These are phyloP conservation scores for Ceratothoa steindachneri DNA, from an alignment of 2,888 invertebrate species.

Conservation along the genomic window DNA sequence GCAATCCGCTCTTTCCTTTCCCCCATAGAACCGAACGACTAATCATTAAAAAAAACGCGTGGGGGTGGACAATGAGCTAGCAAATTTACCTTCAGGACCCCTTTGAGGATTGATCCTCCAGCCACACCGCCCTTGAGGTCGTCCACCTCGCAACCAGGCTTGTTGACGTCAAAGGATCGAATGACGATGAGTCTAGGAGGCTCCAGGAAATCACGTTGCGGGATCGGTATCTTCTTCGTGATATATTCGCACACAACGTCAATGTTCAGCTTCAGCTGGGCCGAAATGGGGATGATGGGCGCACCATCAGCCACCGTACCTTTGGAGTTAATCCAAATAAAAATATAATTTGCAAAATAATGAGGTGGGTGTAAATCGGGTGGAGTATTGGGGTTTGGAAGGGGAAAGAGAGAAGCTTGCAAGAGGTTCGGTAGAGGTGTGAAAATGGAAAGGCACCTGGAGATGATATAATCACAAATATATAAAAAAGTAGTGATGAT, in stretches of 20 bases:
- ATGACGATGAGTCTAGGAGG: conserved; percentile 92
- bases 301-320: conserved; percentile 97
- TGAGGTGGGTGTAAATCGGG: too few relatives aligned
- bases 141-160: conserved; percentile 97
- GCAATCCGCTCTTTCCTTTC: background rate
- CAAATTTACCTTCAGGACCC: conserved; percentile 70
- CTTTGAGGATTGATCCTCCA: conserved; percentile 93
- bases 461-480: too few relatives aligned
- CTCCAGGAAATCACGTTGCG: conserved; percentile 88
- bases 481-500: too few relatives aligned
- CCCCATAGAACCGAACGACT: too few relatives aligned
- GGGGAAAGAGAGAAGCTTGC: too few relatives aligned
- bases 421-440: too few relatives aligned
- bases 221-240: conserved; percentile 96
- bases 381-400: too few relatives aligned
- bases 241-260: conserved; percentile 98
- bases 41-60: too few relatives aligned
- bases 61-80: too few relatives aligned
- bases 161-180: conserved; percentile 98
- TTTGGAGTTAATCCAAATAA: conserved; percentile 51
- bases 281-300: conserved; percentile 97
- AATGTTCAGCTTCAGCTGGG: conserved; percentile 98
- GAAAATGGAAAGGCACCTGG: too few relatives aligned
- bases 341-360: too few relatives aligned
- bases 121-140: conserved; percentile 98